Evolutionary conservation across 2,797 vertebrate species (phyloP).

Genomic region (Peromyscus aztecus): DNA sequence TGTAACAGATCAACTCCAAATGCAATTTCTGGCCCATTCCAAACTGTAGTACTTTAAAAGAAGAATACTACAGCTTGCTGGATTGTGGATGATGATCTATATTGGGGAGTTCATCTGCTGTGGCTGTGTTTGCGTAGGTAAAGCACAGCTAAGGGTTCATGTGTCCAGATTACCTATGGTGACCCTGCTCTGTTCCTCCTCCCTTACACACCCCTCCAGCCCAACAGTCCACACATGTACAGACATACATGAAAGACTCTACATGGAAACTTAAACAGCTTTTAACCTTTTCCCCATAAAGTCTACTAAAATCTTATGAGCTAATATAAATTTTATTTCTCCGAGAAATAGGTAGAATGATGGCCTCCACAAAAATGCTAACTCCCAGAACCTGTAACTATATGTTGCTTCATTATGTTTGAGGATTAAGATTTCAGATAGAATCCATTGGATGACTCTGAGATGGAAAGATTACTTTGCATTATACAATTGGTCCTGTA

Average conservation of each 20-base stretch:
- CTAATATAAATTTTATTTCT: slow-evolving; percentile 12
- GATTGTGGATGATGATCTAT: neutral
- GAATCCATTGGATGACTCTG: neutral
- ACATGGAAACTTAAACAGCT: neutral
- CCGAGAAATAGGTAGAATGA: neutral
- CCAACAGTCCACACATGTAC: neutral
- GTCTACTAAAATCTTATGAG: neutral
- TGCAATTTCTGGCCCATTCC: neutral
- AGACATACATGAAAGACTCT: neutral
- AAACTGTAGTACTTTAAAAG: slow-evolving; percentile 9
- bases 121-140: neutral
- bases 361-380: neutral
- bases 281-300: neutral
- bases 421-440: neutral
- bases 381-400: neutral
- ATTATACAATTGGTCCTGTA: neutral
- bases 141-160: neutral
- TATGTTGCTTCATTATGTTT: neutral
- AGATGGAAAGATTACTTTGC: neutral
- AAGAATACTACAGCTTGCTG: neutral
- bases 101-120: neutral
- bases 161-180: neutral
- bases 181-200: neutral
- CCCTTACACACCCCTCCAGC: neutral
- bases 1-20: neutral